Evolutionary conservation across 2,888 invertebrate species (phyloP).

Genomic region (Chymomyza amoena): DNA sequence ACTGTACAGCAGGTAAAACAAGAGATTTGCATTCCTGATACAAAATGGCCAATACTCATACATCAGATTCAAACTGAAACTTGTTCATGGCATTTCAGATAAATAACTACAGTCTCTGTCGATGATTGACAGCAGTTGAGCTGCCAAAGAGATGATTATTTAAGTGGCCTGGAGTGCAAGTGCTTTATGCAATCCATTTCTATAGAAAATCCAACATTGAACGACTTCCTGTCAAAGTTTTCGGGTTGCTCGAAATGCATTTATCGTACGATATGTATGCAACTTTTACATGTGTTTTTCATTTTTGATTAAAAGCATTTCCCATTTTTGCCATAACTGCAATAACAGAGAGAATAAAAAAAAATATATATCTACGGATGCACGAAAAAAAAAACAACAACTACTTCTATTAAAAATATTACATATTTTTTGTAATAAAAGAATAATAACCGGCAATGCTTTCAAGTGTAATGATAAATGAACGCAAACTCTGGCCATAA

Average conservation of each 20-base stretch:
- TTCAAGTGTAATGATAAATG: conserved; percentile 71
- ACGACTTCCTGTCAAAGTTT: background rate
- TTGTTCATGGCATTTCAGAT: too few relatives aligned
- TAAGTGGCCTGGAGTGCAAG: background rate
- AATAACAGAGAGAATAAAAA: background rate
- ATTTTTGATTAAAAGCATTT: background rate
- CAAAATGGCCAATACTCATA: too few relatives aligned
- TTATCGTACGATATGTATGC: background rate
- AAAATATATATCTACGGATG: background rate
- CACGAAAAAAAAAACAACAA: background rate
- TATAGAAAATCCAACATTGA: background rate
- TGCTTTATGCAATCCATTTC: background rate
- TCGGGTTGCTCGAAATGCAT: background rate
- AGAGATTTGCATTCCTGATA: too few relatives aligned
- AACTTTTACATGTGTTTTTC: background rate
- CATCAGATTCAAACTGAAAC: too few relatives aligned
- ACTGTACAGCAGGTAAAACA: too few relatives aligned
- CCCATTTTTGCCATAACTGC: background rate
- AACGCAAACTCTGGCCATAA: conserved; percentile 71
- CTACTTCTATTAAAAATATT: background rate
- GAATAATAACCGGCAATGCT: conserved; percentile 62
- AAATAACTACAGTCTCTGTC: too few relatives aligned
- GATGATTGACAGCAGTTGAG: too few relatives aligned
- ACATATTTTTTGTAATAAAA: background rate
- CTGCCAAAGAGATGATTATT: too few relatives aligned